Evolutionary conservation across 2,113 vertebrate species (phyloP).

Genomic region (Podarcis cretensis): DNA sequence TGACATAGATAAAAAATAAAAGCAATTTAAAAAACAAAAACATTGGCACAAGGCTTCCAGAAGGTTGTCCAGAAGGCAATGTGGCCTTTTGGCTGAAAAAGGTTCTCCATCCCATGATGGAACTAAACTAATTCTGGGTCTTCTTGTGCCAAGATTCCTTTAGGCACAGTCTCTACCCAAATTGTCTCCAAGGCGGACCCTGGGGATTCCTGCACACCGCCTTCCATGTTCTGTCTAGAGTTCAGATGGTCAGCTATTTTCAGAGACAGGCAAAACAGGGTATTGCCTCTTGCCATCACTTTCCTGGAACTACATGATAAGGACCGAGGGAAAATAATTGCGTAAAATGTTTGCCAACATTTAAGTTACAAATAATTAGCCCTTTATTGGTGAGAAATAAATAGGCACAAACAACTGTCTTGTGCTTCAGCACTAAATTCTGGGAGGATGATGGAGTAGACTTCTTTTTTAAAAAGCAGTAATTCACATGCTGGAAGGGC

Average conservation of each 20-base stretch:
- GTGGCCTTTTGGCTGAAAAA: too few relatives aligned
- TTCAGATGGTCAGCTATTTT: neutral
- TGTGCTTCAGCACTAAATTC: constrained; percentile 11
- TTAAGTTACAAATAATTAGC: constrained; percentile 33
- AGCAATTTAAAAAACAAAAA: too few relatives aligned
- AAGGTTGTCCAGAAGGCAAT: too few relatives aligned
- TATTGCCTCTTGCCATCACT: neutral
- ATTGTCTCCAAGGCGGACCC: too few relatives aligned
- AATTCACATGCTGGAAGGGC: constrained; percentile 40
- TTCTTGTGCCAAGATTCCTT: neutral
- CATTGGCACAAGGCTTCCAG: too few relatives aligned
- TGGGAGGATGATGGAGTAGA: neutral
- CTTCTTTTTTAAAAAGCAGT: constrained; percentile 43
- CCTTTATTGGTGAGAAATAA: constrained; percentile 28
- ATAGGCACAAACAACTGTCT: constrained; percentile 16
- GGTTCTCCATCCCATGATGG: too few relatives aligned
- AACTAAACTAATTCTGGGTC: neutral
- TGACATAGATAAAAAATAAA: too few relatives aligned
- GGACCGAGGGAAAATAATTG: too few relatives aligned
- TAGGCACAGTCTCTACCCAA: neutral
- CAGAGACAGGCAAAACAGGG: neutral
- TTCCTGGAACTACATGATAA: neutral
- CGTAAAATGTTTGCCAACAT: neutral
- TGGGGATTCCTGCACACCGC: neutral
- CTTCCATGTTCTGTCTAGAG: neutral